A percentile compares a stretch with the other conserved stretches of the same genome.
Evolutionary conservation across 2,113 vertebrate genomes (phyloP).

Genomic region (Natator depressus): DNA sequence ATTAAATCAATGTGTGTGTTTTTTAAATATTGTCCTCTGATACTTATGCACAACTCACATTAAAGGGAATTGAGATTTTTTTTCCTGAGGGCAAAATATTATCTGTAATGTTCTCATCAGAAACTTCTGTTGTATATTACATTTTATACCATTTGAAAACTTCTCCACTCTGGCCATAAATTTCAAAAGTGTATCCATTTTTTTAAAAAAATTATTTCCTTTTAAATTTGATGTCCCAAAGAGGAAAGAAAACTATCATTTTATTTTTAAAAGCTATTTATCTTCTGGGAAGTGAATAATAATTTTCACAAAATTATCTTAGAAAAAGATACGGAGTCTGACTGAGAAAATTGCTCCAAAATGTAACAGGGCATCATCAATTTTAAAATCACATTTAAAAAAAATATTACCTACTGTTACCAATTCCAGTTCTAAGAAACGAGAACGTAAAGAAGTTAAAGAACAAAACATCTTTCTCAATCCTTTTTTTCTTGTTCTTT

Average conservation of each 20-base stretch:
- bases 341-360: not conserved
- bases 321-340: not conserved
- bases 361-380: not conserved
- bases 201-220: not conserved
- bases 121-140: not conserved
- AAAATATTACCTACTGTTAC: not conserved
- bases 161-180: not conserved
- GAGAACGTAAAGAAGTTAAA: not conserved
- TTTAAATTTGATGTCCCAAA: not conserved
- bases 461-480: not conserved
- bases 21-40: not conserved
- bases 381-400: conserved; percentile 2
- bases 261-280: not conserved
- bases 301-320: not conserved
- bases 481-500: fast-evolving
- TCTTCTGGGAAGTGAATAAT: not conserved
- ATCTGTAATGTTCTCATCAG: not conserved
- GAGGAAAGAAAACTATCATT: conserved; percentile 10
- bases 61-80: not conserved
- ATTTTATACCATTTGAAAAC: not conserved
- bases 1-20: not conserved
- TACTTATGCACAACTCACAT: not conserved
- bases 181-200: not conserved
- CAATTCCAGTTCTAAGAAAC: not conserved
- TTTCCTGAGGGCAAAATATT: not conserved